Conservation (phyloP, 2,113 vertebrate genomes). For the Sus scrofa region DNA sequence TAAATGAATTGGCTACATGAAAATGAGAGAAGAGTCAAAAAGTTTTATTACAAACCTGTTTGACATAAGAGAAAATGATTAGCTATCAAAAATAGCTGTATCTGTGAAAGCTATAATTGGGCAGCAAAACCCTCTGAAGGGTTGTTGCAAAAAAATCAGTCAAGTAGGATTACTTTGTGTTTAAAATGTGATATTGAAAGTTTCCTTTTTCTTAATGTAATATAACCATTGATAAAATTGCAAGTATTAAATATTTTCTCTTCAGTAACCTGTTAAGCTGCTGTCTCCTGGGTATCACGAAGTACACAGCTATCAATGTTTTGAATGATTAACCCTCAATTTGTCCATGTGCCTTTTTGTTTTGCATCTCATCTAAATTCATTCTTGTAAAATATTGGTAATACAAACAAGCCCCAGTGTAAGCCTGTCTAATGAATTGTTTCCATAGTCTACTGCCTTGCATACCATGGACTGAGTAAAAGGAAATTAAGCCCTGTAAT, state of each 20-base stretch:
- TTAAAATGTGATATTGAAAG: conserved; percentile 38
- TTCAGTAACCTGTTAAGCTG: background rate
- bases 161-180: background rate
- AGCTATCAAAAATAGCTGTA: background rate
- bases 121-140: background rate
- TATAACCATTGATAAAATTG: conserved; percentile 14
- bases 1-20: background rate
- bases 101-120: background rate
- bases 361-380: conserved; percentile 60
- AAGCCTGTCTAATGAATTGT: conserved; percentile 47
- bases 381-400: conserved; percentile 8
- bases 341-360: conserved; percentile 58
- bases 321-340: conserved; percentile 56
- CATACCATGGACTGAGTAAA: background rate
- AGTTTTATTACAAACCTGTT: conserved; percentile 11
- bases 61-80: background rate
- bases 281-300: background rate
- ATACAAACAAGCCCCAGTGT: background rate
- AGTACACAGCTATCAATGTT: background rate
- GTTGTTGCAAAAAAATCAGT: conserved; percentile 23
- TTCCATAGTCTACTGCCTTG: conserved; percentile 34
- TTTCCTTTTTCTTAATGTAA: background rate
- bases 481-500: conserved; percentile 43
- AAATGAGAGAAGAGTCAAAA: conserved; percentile 25
- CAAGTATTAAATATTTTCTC: conserved; percentile 9